Conservation (phyloP, 1,140 invertebrate species). For the Lepidurus arcticus region DNA sequence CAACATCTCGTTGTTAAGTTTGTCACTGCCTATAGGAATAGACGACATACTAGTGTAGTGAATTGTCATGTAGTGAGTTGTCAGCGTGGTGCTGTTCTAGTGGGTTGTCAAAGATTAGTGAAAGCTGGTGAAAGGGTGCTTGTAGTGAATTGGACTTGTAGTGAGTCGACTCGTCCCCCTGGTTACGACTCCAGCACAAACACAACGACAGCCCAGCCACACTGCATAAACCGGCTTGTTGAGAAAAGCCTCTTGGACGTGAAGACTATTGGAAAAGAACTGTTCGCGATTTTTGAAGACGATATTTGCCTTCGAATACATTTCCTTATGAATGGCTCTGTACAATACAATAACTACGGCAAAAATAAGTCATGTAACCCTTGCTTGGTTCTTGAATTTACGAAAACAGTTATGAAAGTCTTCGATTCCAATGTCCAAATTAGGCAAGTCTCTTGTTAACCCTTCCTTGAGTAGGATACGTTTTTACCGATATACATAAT, state of each 20-base stretch:
- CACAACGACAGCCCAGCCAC: constrained; percentile 23
- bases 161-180: no score
- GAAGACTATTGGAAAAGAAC: constrained; percentile 43
- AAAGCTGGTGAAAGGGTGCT: no score
- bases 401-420: constrained; percentile 37
- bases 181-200: constrained; percentile 37
- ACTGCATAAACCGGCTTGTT: constrained; percentile 37
- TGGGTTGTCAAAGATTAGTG: no score
- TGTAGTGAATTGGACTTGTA: no score
- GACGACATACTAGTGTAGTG: no score
- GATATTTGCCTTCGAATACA: constrained; percentile 39
- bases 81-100: no score
- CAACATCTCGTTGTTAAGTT: no score
- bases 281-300: constrained; percentile 43
- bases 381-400: constrained; percentile 37
- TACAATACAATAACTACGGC: constrained; percentile 36
- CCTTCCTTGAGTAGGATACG: not conserved
- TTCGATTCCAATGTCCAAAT: constrained; percentile 39
- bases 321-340: constrained; percentile 41
- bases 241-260: constrained; percentile 40
- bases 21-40: no score
- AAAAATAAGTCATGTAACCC: constrained; percentile 12
- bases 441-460: constrained; percentile 35
- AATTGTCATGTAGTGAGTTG: no score
- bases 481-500: not conserved